Percentiles rank a stretch among this genome's conserved stretches.
Evolutionary conservation across 2,113 vertebrate species (phyloP).

Genomic region (Dromiciops gliroides): DNA sequence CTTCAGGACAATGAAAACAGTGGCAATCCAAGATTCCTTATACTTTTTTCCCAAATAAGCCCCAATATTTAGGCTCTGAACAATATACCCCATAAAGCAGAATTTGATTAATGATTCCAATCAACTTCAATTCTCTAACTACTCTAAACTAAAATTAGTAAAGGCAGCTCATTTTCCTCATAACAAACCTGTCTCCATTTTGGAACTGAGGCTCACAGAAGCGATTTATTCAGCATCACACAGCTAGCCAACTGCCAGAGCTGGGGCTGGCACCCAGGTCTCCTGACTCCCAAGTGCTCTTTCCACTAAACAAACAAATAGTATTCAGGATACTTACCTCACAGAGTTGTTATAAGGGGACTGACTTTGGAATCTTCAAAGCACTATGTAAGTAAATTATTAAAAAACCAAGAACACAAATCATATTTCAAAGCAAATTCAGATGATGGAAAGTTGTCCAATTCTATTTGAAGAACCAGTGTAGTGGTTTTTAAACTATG

Average conservation of each 20-base stretch:
- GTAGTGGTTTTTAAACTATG: background rate
- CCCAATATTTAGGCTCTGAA: background rate
- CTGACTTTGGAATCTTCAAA: background rate
- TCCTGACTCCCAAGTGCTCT: background rate
- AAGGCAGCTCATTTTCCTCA: background rate
- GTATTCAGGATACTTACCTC: background rate
- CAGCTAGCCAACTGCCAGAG: background rate
- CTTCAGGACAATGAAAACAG: background rate
- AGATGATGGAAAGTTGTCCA: background rate
- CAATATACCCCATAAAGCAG: background rate
- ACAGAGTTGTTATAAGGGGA: background rate
- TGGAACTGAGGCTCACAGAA: background rate
- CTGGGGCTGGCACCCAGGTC: background rate
- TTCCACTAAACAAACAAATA: background rate
- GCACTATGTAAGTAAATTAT: background rate
- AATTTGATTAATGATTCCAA: background rate
- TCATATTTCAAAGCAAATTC: background rate
- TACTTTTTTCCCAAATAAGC: background rate
- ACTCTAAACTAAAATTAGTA: background rate
- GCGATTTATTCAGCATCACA: background rate
- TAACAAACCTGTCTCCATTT: background rate
- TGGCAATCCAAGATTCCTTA: background rate
- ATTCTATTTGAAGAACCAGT: background rate
- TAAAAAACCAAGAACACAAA: background rate
- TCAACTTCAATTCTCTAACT: background rate